These are phyloP conservation scores for Theretra japonica DNA, from an alignment of 2,888 invertebrate genomes.

Conservation along the genomic window DNA sequence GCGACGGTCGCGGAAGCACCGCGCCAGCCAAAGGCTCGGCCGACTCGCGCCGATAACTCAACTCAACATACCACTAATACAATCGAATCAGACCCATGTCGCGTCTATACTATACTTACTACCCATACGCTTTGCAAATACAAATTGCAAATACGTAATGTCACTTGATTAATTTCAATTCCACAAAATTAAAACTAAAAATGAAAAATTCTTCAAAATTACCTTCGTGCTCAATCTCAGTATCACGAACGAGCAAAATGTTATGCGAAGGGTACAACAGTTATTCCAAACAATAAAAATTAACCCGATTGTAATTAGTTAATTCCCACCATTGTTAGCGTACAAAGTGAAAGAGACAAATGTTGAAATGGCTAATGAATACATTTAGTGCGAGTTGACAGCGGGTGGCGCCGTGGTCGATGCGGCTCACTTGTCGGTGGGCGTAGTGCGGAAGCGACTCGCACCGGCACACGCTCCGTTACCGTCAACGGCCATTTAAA, in stretches of 20 bases:
- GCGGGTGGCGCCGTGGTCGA: slow-evolving; percentile 44
- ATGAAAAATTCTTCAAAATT: too few relatives aligned
- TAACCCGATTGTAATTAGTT: not conserved
- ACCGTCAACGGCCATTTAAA: slow-evolving; percentile 71
- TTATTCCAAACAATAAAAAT: not conserved
- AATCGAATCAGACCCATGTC: slow-evolving; percentile 71
- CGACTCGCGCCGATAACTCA: slow-evolving; percentile 76
- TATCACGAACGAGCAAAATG: not conserved
- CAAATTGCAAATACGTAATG: too few relatives aligned
- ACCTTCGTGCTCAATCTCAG: too few relatives aligned
- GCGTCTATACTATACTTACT: slow-evolving; percentile 44
- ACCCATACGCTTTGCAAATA: not conserved
- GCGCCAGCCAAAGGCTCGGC: slow-evolving; percentile 73
- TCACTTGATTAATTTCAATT: not conserved
- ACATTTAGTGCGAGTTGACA: slow-evolving; percentile 39
- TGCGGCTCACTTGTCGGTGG: slow-evolving; percentile 53
- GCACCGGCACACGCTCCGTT: slow-evolving; percentile 70
- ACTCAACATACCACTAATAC: slow-evolving; percentile 77
- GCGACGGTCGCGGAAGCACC: slow-evolving; percentile 76
- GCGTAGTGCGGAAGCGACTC: slow-evolving; percentile 70
- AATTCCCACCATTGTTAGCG: slow-evolving; percentile 12
- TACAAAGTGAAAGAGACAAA: not conserved
- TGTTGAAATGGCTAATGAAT: slow-evolving; percentile 12
- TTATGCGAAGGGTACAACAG: not conserved
- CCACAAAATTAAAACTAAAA: not conserved